Conservation (phyloP, 2,113 vertebrate genomes). For the Eidolon helvum region DNA sequence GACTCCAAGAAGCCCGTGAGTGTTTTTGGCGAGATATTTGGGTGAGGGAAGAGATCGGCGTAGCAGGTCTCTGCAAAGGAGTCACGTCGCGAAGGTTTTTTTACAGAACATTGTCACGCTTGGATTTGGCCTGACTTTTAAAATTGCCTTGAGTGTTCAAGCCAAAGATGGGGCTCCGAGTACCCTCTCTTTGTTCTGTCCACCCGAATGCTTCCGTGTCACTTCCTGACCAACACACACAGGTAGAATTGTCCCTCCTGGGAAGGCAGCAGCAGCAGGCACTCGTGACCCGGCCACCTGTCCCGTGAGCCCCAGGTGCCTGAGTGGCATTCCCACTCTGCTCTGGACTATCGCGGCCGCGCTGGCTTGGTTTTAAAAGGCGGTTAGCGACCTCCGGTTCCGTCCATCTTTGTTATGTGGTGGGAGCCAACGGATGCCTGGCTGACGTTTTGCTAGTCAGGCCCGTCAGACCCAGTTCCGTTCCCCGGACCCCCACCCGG, state of each 20-base stretch:
- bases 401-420: fast-evolving
- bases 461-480: fast-evolving
- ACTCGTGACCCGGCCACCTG: fast-evolving
- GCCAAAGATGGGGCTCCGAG: fast-evolving
- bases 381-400: fast-evolving
- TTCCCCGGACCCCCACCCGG: fast-evolving
- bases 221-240: fast-evolving
- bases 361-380: not conserved
- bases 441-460: fast-evolving
- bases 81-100: not conserved
- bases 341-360: fast-evolving
- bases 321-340: fast-evolving
- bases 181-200: fast-evolving
- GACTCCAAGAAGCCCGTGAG: slow-evolving; percentile 97
- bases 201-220: fast-evolving
- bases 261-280: not conserved
- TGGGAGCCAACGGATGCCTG: fast-evolving
- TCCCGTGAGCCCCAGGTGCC: fast-evolving
- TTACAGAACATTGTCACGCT: fast-evolving
- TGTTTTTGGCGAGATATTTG: fast-evolving
- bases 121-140: not conserved
- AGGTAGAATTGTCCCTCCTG: not conserved
- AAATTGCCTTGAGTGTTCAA: not conserved
- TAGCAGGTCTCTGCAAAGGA: not conserved
- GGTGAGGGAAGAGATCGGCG: fast-evolving